These are phyloP conservation scores for Synanthedon andrenaeformis DNA, from an alignment of 2,888 invertebrate species.

Conservation along the genomic window DNA sequence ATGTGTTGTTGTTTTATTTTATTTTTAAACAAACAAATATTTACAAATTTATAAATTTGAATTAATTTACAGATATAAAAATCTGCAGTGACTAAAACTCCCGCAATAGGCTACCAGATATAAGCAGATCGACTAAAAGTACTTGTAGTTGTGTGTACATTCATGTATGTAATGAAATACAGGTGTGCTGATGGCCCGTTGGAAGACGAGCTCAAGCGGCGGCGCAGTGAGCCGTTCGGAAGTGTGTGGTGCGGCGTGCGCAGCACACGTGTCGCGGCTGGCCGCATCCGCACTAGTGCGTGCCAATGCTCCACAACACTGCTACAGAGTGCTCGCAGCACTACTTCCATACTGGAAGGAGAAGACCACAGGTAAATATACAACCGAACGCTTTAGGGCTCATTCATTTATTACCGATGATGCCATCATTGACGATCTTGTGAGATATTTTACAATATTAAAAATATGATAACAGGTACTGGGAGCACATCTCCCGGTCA, in stretches of 20 bases:
- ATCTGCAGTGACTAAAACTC: too few species aligned
- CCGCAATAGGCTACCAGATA: too few species aligned
- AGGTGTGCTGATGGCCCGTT: constrained; percentile 83
- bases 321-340: constrained; percentile 46
- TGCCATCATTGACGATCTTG: too few species aligned
- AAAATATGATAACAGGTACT: constrained; percentile 19
- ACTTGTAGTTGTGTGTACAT: too few species aligned
- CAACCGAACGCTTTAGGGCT: not conserved
- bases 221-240: constrained; percentile 17
- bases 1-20: too few species aligned
- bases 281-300: constrained; percentile 51
- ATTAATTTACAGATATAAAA: too few species aligned
- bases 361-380: constrained; percentile 41
- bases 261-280: constrained; percentile 58
- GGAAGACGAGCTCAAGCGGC: constrained; percentile 57
- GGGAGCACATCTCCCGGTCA: constrained; percentile 67
- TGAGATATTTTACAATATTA: too few species aligned
- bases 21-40: too few species aligned
- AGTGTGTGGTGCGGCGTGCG: constrained; percentile 35
- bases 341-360: constrained; percentile 80
- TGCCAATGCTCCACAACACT: constrained; percentile 49
- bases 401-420: not conserved
- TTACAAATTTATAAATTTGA: too few species aligned
- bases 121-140: too few species aligned
- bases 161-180: not conserved